Evolutionary conservation across 2,888 invertebrate genomes (phyloP).

Genomic region (Drosophila testacea): DNA sequence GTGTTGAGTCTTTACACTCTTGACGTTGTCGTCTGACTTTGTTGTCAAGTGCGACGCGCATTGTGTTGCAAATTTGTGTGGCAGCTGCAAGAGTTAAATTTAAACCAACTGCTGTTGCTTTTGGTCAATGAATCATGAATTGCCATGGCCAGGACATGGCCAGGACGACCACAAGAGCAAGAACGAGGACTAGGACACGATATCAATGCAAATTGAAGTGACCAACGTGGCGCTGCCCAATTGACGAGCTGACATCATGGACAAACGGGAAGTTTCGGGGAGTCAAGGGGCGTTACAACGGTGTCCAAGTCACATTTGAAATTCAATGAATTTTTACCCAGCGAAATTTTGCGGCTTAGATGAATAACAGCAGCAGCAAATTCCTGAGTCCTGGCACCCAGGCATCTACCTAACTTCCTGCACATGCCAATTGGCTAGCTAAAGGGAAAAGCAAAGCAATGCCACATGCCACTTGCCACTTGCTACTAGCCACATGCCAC

Average conservation of each 20-base stretch:
- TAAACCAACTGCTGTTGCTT: constrained; percentile 36
- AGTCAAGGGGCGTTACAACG: background rate
- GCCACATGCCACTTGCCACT: constrained; percentile 38
- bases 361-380: constrained; percentile 55
- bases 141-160: constrained; percentile 33
- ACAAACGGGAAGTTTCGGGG: constrained; percentile 1
- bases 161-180: background rate
- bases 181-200: constrained; percentile 30
- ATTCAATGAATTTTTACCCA: constrained; percentile 83
- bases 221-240: constrained; percentile 65
- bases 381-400: background rate
- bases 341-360: constrained; percentile 63
- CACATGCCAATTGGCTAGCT: constrained; percentile 75
- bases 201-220: constrained; percentile 78
- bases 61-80: constrained; percentile 45
- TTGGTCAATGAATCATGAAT: constrained; percentile 71
- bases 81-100: constrained; percentile 53
- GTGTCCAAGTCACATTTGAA: constrained; percentile 76
- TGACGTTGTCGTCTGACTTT: constrained; percentile 51
- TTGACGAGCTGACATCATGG: constrained; percentile 40
- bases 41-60: constrained; percentile 45
- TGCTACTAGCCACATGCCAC: constrained; percentile 47
- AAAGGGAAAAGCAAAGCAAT: constrained; percentile 14
- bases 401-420: constrained; percentile 21
- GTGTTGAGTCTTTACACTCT: constrained; percentile 55